Base-by-base conservation (phyloP, 2,888 invertebrate species). In the Poecilus cupreus region DNA sequence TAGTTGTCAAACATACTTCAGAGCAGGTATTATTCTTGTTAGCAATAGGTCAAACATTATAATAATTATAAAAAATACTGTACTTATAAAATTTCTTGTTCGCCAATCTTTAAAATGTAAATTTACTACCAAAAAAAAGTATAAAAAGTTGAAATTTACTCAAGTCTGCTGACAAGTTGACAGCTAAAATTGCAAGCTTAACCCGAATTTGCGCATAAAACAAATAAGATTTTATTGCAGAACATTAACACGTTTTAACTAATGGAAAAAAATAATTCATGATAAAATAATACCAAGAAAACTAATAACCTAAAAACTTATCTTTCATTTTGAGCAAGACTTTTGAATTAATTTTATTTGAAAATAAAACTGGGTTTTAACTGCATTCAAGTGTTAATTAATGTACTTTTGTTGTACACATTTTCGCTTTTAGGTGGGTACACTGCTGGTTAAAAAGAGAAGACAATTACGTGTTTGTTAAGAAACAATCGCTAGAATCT, bases 101-200 rank as follows among this genome's bases (percentile, higher is more conserved):
- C 32, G 8, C 32, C 32, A 32, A 32, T 32, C 32, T 32, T 32
- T 32, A 3, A 26, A 26, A 60, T 60, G 60, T 60, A 60, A 68
- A 68, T 37, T 32, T 37, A 3, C 16, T 13, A 6, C 8, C 37
- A 32, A 68, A 68, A 51, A n/a, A 68, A 68, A 6, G 5, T 8
- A 37, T 68, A 68, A 68, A 68, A 68, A 37, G 8, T 68, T 60
- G 24, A 72, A 64, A 72, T 20, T 46, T 72, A 72, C 72, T 72
- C 8, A 46, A 22, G 49, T 72, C 0, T 39, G 72, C n/a, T 72
- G 72, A 49, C 72, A 72, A 46, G 6, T 46, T 46, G 72, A 72
- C 49, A 72, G 22, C 13, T 46, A 39, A 70, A 70, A 70, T 70
- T 70, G 70, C 70, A 70, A 70, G 18, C 37, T 8, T 43, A 72